Conservation (phyloP, 2,888 invertebrate genomes). For the Lasius fuliginosus region DNA sequence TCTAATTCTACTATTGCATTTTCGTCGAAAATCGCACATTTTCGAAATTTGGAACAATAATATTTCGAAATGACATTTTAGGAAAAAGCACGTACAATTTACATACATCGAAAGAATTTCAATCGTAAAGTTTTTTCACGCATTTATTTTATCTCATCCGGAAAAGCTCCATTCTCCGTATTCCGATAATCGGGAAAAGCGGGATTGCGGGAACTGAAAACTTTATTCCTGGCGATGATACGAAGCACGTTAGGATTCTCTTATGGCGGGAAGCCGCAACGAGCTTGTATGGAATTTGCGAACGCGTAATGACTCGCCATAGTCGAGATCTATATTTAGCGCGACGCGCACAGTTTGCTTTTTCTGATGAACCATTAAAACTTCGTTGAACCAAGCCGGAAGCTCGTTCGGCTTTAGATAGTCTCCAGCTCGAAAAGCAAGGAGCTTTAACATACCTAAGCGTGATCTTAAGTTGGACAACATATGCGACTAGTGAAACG, state of each 20-base stretch:
- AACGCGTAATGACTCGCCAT: constrained; percentile 31
- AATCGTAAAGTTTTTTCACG: background rate
- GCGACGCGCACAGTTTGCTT: constrained; percentile 32
- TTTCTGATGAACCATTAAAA: constrained; percentile 49
- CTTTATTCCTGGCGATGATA: constrained; percentile 45
- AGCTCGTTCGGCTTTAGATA: constrained; percentile 25
- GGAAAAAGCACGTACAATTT: background rate
- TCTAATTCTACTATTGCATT: background rate
- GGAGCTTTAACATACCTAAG: background rate
- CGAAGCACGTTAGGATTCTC: constrained; percentile 29
- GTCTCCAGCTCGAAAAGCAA: constrained; percentile 12
- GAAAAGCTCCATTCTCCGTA: background rate
- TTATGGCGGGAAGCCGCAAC: constrained; percentile 8
- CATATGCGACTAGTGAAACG: constrained; percentile 11
- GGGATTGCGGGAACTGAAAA: background rate
- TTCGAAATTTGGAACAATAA: background rate
- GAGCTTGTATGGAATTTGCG: constrained; percentile 31
- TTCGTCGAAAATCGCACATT: background rate
- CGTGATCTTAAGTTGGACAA: constrained; percentile 4
- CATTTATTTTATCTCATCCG: background rate
- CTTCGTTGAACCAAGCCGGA: constrained; percentile 47
- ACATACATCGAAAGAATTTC: background rate
- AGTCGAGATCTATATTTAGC: constrained; percentile 41
- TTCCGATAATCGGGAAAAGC: background rate
- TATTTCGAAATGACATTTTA: background rate